Conservation (phyloP, 37 sponge, comb jelly and placozoan genomes). For the Amphimedon queenslandica region DNA sequence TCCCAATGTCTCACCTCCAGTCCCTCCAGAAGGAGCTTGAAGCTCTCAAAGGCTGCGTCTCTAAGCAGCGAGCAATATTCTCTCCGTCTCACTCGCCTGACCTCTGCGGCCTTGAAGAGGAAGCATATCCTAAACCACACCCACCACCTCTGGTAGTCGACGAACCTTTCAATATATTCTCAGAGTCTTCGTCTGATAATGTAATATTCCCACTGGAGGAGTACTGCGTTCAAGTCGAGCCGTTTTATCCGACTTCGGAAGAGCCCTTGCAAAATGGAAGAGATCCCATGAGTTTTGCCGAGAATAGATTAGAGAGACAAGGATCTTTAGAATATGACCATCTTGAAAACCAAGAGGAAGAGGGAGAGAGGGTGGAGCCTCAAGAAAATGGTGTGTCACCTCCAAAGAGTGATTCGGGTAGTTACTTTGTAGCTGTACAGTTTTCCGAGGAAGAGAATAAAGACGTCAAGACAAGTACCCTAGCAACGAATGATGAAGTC, state of each 20-base stretch:
- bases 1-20: not conserved
- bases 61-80: constrained; percentile 30
- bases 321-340: constrained; percentile 42
- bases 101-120: not conserved
- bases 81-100: constrained; percentile 10
- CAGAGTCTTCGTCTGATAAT: not conserved
- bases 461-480: not conserved
- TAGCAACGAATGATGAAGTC: not conserved
- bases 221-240: not conserved
- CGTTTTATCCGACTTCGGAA: not conserved
- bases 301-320: not conserved
- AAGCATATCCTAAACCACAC: not conserved
- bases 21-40: constrained; percentile 24
- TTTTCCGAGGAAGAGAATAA: not conserved
- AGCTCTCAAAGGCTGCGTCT: constrained; percentile 53
- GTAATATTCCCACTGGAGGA: not conserved
- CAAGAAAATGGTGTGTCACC: not conserved
- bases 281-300: not conserved
- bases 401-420: not conserved
- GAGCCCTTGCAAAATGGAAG: not conserved
- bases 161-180: not conserved
- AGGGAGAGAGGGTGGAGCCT: too few relatives aligned
- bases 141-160: not conserved
- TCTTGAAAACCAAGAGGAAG: constrained; percentile 8
- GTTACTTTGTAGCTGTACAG: not conserved